Evolutionary conservation across 1,140 invertebrate genomes (phyloP).

Genomic region (Ectropis grisescens): DNA sequence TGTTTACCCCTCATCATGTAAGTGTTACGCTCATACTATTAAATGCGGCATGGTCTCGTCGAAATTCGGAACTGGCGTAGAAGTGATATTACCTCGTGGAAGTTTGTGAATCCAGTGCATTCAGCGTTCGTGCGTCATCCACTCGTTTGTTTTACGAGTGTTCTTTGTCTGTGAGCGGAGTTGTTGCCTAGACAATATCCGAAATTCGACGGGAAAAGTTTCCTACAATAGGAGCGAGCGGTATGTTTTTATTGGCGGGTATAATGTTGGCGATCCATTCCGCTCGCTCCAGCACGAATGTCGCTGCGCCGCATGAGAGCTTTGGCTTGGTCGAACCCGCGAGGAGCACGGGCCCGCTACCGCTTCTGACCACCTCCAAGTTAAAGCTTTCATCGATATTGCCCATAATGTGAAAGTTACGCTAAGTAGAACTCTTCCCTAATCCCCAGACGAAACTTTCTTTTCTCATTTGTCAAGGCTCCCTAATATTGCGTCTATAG

Average conservation of each 20-base stretch:
- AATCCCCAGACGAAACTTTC: constrained; percentile 35
- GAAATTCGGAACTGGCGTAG: constrained; percentile 61
- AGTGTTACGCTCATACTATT: constrained; percentile 63
- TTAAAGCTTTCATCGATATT: constrained; percentile 39
- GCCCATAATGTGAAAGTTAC: constrained; percentile 41
- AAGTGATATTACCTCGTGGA: constrained; percentile 52
- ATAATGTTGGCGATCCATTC: no score
- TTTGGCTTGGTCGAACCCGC: constrained; percentile 36
- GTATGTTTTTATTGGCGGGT: constrained; percentile 24
- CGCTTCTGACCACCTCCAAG: constrained; percentile 14
- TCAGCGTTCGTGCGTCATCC: constrained; percentile 15
- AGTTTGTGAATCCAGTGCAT: constrained; percentile 59
- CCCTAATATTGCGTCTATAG: no score
- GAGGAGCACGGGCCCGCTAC: constrained; percentile 22
- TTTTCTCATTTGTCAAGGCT: constrained; percentile 23
- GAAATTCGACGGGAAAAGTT: constrained; percentile 59
- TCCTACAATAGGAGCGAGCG: constrained; percentile 31
- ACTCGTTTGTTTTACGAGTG: constrained; percentile 21
- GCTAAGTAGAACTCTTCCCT: constrained; percentile 34
- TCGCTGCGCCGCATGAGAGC: constrained; percentile 39
- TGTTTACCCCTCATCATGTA: constrained; percentile 67
- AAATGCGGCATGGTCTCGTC: constrained; percentile 37
- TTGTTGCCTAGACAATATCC: constrained; percentile 41
- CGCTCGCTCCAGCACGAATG: constrained; percentile 32
- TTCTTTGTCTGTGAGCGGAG: constrained; percentile 30